phyloP scores from a whole-genome alignment of 2,888 invertebrate species.

The Trypoxylon attenuatum region DNA sequence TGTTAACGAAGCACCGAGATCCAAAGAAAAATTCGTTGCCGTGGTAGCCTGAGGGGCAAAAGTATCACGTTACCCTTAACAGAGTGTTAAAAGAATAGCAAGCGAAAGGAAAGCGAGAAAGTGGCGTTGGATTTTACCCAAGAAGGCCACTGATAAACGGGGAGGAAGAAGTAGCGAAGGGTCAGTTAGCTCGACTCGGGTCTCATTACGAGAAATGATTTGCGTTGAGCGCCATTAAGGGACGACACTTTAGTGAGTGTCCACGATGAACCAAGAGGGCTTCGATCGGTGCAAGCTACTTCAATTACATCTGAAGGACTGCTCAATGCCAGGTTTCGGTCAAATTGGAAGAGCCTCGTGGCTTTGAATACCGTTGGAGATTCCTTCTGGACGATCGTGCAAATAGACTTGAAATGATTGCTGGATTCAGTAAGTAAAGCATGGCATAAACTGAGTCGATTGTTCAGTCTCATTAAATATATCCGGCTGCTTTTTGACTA shows the following conservation, averaged over 20 bases:
- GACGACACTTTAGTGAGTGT: conserved; percentile 38
- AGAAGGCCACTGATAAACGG: conserved; percentile 28
- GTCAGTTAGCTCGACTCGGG: background rate
- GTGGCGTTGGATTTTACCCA: too few relatives aligned
- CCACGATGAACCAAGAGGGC: conserved; percentile 29
- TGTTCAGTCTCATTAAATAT: background rate
- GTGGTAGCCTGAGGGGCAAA: conserved; percentile 31
- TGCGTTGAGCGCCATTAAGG: conserved; percentile 23
- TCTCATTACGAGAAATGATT: conserved; percentile 35
- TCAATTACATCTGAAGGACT: conserved; percentile 39
- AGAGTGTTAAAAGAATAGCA: conserved; percentile 37
- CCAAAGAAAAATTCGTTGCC: too few relatives aligned
- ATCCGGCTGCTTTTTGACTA: background rate
- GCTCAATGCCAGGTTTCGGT: conserved; percentile 15
- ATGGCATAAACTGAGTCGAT: background rate
- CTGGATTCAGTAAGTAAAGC: background rate
- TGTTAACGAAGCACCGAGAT: too few relatives aligned
- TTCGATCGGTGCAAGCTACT: conserved; percentile 29
- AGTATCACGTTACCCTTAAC: conserved; percentile 54
- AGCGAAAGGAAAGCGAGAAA: conserved; percentile 9
- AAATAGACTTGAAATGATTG: background rate
- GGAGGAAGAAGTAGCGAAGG: background rate
- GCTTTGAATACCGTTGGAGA: too few relatives aligned
- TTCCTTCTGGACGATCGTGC: too few relatives aligned
- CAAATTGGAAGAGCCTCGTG: conserved; percentile 27